Base-by-base conservation (phyloP, 2,888 invertebrate genomes). In the Phalera bucephala region DNA sequence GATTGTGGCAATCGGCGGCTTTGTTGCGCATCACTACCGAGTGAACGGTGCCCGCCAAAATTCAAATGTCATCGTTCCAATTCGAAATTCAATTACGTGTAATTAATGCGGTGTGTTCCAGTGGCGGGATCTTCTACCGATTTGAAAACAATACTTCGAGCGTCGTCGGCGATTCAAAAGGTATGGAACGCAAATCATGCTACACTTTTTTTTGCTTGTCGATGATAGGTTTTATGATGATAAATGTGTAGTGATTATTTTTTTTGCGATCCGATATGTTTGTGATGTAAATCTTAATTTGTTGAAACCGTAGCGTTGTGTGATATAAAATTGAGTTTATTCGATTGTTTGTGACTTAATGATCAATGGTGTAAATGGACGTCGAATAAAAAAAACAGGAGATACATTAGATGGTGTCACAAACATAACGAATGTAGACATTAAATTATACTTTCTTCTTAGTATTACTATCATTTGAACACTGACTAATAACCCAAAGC, bases 81-180 rank as follows among this genome's bases (percentile, higher is more conserved):
- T 92, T 91, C 91, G 88, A 91, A 91, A 91, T 91, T 91, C 91
- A 92, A 91, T 91, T 91, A 91, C 83, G 72, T 85, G 90, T 91
- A 92, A 92, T 92, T 92, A 92, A 90, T 86, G 79, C 81, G 77
- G 73, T 67, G 77, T 76, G 77, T 72, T 79, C 68, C 82, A 79
- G 80, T 82, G 80, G 82, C 87, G 80, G 79, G 72, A 71, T 70
- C 72, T 81, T 76, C 77, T 79, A 79, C 75, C 70, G 76, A 81
- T 81, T 79, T 67, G 80, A 77, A 89, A 85, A 89, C 88, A 89
- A 89, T 85, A 58, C 67, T 45, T 41, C 32, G 53, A 62, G 52
- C 53, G 65, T 61, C 59, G 80, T 67, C 82, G 79, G 81, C 67
- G 71, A 61, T 47, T 74, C 78, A 72, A 83, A 81, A 74, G 79